Conservation (phyloP, 2,797 vertebrate species). For the Cynopterus sphinx region DNA sequence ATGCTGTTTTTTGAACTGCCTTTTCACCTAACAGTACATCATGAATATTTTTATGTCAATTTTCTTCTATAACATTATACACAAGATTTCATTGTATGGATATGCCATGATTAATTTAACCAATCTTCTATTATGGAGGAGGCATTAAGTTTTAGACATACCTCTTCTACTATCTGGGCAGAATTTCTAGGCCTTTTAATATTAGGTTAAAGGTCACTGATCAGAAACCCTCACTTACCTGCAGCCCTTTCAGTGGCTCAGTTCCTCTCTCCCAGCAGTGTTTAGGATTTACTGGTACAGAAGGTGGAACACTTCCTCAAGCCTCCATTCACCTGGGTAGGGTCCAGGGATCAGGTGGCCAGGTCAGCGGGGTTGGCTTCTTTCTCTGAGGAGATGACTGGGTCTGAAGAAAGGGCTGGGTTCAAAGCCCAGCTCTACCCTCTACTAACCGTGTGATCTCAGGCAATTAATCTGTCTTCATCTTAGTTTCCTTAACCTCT, state of each 20-base stretch:
- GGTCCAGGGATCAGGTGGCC: not conserved
- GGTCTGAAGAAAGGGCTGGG: not conserved
- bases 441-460: not conserved
- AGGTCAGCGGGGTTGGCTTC: not conserved
- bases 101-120: not conserved
- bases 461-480: not conserved
- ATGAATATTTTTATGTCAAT: slow-evolving; percentile 14
- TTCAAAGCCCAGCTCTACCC: not conserved
- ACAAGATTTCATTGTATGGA: slow-evolving; percentile 15
- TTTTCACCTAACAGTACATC: slow-evolving; percentile 3
- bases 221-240: not conserved
- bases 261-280: not conserved
- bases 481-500: not conserved
- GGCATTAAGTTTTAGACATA: slow-evolving; percentile 8
- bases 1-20: not conserved
- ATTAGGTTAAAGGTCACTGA: not conserved
- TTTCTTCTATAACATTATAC: slow-evolving; percentile 21
- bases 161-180: not conserved
- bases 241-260: not conserved
- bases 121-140: not conserved
- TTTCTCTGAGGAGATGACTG: not conserved
- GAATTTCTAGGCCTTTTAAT: slow-evolving; percentile 38
- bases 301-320: not conserved
- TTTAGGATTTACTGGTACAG: not conserved
- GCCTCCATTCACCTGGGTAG: not conserved